phyloP scores from a whole-genome alignment of 2,113 vertebrate genomes.

The Tachysurus fulvidraco region DNA sequence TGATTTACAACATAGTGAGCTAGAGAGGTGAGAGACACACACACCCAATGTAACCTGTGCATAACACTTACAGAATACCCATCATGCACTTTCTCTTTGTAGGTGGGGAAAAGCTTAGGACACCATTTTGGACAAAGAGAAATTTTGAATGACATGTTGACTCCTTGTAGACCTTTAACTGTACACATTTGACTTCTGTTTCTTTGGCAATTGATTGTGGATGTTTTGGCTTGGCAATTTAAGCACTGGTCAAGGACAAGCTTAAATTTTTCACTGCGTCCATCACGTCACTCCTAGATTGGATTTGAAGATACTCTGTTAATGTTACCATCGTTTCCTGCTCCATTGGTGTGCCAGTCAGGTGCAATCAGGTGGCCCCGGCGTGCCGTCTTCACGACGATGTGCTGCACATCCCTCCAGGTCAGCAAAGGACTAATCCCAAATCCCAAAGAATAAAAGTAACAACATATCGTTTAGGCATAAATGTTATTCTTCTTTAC shows the following conservation, averaged over 20 bases:
- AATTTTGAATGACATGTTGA: too few relatives aligned
- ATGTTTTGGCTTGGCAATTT: neutral
- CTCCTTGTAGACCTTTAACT: neutral
- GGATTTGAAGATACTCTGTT: neutral
- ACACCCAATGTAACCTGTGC: neutral
- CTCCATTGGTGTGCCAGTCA: conserved; percentile 93
- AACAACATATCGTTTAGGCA: neutral
- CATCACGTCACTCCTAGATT: neutral
- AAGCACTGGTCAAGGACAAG: neutral
- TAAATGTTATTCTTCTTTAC: neutral
- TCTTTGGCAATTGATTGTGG: neutral
- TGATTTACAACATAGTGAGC: too few relatives aligned
- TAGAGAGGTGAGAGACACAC: too few relatives aligned
- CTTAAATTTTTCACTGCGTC: neutral
- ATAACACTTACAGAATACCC: neutral
- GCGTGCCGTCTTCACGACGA: conserved; percentile 91
- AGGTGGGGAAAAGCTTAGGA: too few relatives aligned
- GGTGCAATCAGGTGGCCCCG: conserved; percentile 84
- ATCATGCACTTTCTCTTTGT: neutral
- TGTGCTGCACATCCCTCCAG: conserved; percentile 97
- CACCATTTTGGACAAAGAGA: too few relatives aligned
- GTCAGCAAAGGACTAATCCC: conserved; percentile 85
- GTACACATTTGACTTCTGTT: neutral
- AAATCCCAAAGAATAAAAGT: conserved; percentile 55
- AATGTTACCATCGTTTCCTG: conserved; percentile 86